Conservation (phyloP, 2,888 invertebrate species). For the Caenorhabditis plicata region DNA sequence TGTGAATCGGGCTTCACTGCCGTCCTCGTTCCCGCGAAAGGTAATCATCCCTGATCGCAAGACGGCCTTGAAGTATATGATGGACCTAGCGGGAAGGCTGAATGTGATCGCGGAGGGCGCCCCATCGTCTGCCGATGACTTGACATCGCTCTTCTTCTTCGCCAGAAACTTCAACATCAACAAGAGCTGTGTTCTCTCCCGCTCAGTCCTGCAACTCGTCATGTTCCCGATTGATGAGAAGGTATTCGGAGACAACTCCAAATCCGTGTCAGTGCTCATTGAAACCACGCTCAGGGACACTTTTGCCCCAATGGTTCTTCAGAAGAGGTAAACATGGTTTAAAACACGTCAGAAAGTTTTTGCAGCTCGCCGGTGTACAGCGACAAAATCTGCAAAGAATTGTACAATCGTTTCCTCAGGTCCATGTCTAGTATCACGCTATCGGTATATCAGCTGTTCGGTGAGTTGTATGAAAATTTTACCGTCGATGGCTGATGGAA, state of each 20-base stretch:
- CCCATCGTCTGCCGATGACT: slow-evolving; percentile 3
- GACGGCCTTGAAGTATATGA: slow-evolving; percentile 2
- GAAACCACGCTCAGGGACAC: slow-evolving; percentile 7
- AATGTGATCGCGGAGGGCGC: background rate
- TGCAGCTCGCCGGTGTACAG: slow-evolving; percentile 8
- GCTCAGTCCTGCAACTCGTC: slow-evolving; percentile 75
- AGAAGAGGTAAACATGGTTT: slow-evolving; percentile 7
- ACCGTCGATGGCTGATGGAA: slow-evolving; percentile 65
- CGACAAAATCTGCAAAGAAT: background rate
- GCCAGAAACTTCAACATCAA: slow-evolving; percentile 16
- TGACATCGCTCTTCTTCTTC: slow-evolving; percentile 18
- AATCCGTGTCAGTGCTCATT: slow-evolving; percentile 10
- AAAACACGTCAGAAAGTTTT: background rate
- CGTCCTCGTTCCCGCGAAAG: slow-evolving; percentile 96
- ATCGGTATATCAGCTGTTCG: slow-evolving; percentile 16
- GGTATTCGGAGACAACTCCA: slow-evolving; percentile 14
- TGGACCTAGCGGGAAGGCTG: background rate
- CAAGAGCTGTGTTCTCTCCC: slow-evolving; percentile 79
- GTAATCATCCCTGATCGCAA: slow-evolving; percentile 24
- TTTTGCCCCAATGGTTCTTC: slow-evolving; percentile 18
- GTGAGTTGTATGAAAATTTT: background rate
- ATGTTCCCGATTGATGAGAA: slow-evolving; percentile 40
- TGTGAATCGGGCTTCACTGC: slow-evolving; percentile 88
- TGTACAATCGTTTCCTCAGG: slow-evolving; percentile 3
- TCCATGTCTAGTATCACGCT: slow-evolving; percentile 5